phyloP scores from a whole-genome alignment of 37 sponge, comb jelly and placozoan species.

The Cladorhizidae sp. region DNA sequence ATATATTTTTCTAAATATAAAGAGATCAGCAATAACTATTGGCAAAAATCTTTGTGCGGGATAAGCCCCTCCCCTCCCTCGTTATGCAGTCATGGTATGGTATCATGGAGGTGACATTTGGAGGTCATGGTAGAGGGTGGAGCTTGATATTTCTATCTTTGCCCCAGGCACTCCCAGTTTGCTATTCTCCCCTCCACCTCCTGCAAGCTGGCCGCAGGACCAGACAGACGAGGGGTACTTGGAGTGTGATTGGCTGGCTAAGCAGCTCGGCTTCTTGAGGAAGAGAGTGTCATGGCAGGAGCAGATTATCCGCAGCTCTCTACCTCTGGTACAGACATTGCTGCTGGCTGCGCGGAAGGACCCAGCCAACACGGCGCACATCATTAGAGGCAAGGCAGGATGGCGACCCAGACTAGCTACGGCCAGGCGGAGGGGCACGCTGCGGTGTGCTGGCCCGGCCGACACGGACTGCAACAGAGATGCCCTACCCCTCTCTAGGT shows the following conservation, averaged over 20 bases:
- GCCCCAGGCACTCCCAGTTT: no score
- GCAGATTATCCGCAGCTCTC: not conserved
- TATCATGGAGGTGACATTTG: no score
- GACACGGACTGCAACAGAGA: not conserved
- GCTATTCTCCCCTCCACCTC: not conserved
- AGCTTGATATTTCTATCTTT: no score
- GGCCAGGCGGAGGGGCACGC: not conserved
- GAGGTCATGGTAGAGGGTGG: no score
- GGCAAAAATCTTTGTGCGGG: no score
- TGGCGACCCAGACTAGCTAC: slow-evolving; percentile 7
- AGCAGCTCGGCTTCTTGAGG: not conserved
- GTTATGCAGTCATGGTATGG: no score
- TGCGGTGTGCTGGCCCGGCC: slow-evolving; percentile 17
- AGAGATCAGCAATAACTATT: no score
- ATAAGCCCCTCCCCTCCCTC: no score
- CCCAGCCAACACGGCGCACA: slow-evolving; percentile 1
- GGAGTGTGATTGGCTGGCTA: no score
- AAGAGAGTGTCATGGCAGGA: slow-evolving; percentile 9
- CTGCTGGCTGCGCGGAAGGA: slow-evolving; percentile 7
- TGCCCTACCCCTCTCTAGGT: slow-evolving; percentile 40
- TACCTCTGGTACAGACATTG: not conserved
- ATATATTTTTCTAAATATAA: no score
- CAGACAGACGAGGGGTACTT: no score
- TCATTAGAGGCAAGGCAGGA: not conserved
- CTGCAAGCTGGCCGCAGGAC: no score